Conservation (phyloP, 2,113 vertebrate genomes). For the Petrocephalus microphthalmus region DNA sequence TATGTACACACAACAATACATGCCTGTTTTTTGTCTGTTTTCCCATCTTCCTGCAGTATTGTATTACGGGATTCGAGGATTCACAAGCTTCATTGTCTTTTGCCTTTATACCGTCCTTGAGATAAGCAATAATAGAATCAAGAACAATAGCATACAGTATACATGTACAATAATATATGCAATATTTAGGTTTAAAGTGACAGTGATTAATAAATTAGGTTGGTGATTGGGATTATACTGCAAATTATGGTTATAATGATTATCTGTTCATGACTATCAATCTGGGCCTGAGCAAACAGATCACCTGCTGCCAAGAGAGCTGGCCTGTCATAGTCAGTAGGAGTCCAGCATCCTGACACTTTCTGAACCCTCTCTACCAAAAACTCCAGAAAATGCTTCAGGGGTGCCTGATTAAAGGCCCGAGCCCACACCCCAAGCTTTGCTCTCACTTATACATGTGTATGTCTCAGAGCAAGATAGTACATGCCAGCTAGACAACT, state of each 20-base stretch:
- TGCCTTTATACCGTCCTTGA: not conserved
- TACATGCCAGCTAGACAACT: not conserved
- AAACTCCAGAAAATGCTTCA: not conserved
- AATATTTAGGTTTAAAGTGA: not conserved
- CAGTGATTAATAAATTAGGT: not conserved
- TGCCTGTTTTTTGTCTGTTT: not conserved
- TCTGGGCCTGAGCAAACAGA: not conserved
- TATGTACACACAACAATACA: not conserved
- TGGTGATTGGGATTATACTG: not conserved
- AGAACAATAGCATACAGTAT: not conserved
- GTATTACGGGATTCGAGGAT: not conserved
- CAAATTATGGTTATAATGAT: not conserved
- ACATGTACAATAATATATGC: not conserved
- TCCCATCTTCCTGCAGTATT: not conserved
- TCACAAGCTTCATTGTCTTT: not conserved
- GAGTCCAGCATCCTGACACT: not conserved
- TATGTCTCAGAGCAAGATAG: not conserved
- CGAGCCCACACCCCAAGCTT: not conserved
- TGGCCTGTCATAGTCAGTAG: not conserved
- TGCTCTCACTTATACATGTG: not conserved
- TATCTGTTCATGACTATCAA: not conserved
- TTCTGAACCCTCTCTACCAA: not conserved
- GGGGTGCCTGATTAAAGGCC: not conserved
- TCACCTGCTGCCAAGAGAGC: not conserved
- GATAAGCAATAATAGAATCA: not conserved